Conservation (phyloP, 2,113 vertebrate species). For the Paedocypris sp. region DNA sequence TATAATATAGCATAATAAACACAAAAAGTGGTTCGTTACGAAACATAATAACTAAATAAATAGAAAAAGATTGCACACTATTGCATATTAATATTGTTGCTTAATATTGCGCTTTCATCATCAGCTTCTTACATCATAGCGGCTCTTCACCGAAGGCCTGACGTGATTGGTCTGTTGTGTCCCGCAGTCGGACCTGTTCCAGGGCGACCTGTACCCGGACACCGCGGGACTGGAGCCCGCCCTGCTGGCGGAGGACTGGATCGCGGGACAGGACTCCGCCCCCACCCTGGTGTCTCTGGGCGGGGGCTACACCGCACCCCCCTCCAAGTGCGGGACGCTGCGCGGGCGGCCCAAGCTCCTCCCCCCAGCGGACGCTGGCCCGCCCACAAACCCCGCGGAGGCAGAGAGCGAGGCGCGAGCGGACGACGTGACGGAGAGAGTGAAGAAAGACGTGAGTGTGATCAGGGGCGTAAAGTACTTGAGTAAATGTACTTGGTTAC, state of each 20-base stretch:
- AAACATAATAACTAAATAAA: no score
- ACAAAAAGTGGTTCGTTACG: no score
- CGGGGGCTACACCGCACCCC: slow-evolving; percentile 50
- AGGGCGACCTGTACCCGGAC: slow-evolving; percentile 65
- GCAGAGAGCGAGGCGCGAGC: slow-evolving; percentile 28
- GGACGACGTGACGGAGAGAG: slow-evolving; percentile 48
- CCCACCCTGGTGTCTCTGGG: slow-evolving; percentile 59
- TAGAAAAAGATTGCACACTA: no score
- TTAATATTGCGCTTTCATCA: no score
- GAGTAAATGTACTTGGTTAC: no score
- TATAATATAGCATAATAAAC: no score
- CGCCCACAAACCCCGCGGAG: neutral
- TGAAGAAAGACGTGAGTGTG: slow-evolving; percentile 51
- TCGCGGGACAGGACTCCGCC: slow-evolving; percentile 58
- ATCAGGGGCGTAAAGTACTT: neutral
- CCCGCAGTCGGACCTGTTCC: slow-evolving; percentile 71
- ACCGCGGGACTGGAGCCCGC: slow-evolving; percentile 60
- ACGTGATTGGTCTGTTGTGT: no score
- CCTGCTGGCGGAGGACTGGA: slow-evolving; percentile 66
- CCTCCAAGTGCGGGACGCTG: slow-evolving; percentile 57
- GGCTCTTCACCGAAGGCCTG: no score
- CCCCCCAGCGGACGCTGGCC: slow-evolving; percentile 21
- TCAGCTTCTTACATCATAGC: no score
- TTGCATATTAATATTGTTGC: no score
- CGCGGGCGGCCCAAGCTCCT: slow-evolving; percentile 46